These are phyloP conservation scores for Spodoptera picta DNA, from an alignment of 2,888 invertebrate species.

Conservation along the genomic window DNA sequence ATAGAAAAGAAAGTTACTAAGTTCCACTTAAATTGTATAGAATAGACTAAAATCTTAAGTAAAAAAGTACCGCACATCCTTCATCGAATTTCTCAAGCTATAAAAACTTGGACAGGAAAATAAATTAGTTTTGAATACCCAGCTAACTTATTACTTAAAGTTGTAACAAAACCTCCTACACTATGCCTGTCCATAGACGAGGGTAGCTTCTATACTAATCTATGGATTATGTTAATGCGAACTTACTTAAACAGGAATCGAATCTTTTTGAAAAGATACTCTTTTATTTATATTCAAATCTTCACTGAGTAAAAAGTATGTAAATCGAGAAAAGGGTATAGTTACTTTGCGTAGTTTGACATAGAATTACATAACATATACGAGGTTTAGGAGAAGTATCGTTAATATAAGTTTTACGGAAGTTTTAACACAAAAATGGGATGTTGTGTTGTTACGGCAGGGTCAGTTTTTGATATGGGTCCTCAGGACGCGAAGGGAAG, in stretches of 20 bases:
- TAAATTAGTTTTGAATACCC: constrained; percentile 34
- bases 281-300: constrained; percentile 66
- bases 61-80: neutral
- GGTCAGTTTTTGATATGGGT: too few species aligned
- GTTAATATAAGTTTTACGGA: neutral
- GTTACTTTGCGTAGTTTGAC: constrained; percentile 34
- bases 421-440: too few species aligned
- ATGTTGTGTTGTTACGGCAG: too few species aligned
- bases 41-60: neutral
- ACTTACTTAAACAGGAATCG: constrained; percentile 60
- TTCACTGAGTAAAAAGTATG: constrained; percentile 64
- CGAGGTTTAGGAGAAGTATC: constrained; percentile 5
- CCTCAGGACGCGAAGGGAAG: too few species aligned
- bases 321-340: constrained; percentile 57
- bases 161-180: constrained; percentile 27
- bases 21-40: too few species aligned
- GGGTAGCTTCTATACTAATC: constrained; percentile 59
- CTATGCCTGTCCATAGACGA: constrained; percentile 40
- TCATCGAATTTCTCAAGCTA: constrained; percentile 11
- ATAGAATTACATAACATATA: constrained; percentile 22
- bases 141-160: constrained; percentile 35
- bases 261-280: constrained; percentile 58
- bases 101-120: constrained; percentile 18
- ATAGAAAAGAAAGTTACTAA: too few species aligned
- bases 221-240: constrained; percentile 72